These are phyloP conservation scores for Papilio polytes DNA, from an alignment of 1,140 invertebrate genomes.

Conservation along the genomic window DNA sequence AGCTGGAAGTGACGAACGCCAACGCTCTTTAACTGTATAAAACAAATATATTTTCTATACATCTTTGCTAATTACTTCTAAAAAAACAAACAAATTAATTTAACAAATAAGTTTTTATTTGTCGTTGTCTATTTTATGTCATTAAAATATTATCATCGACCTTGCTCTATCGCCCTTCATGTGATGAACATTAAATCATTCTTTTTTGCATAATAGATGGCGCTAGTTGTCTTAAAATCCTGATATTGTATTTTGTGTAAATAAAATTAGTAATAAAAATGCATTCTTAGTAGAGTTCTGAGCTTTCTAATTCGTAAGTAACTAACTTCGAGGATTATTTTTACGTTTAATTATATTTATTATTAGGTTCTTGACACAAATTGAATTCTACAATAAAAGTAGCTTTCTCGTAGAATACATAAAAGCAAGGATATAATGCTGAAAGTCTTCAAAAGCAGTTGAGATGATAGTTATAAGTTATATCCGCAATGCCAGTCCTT, in stretches of 20 bases:
- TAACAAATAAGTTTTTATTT: no score
- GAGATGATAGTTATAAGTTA: neutral
- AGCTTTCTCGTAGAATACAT: neutral
- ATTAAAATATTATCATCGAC: no score
- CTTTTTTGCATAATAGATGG: neutral
- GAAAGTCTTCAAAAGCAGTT: constrained; percentile 2
- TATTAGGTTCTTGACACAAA: neutral
- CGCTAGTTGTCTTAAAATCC: neutral
- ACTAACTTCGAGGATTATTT: neutral
- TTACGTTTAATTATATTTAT: neutral
- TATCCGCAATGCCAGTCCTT: constrained; percentile 20
- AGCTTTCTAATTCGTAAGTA: neutral
- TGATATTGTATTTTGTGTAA: no score
- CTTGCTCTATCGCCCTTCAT: no score
- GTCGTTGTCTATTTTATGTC: no score
- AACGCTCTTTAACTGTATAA: constrained; percentile 3
- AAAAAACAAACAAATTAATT: no score
- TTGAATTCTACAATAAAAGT: neutral
- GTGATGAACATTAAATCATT: neutral
- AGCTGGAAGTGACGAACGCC: constrained; percentile 39
- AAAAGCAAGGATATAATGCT: neutral
- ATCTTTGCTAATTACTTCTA: constrained; percentile 2
- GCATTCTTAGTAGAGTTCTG: no score
- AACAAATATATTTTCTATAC: neutral
- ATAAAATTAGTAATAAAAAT: no score